Conservation (phyloP, 2,888 invertebrate genomes). For the Cryptocheilus praepositus region DNA sequence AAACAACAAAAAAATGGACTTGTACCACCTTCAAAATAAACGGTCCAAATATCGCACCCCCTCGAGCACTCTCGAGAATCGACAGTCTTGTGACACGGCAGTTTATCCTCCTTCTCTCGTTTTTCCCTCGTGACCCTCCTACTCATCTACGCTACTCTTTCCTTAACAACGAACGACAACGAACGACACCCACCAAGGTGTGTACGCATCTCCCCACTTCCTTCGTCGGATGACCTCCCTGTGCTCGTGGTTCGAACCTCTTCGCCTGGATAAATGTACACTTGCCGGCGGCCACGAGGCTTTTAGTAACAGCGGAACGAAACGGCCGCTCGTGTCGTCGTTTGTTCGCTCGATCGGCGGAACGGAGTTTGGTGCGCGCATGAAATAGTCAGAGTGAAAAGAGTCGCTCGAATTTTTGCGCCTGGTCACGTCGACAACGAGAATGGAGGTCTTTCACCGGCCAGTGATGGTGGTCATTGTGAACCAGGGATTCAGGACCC, state of each 20-base stretch:
- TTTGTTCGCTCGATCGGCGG: constrained; percentile 30
- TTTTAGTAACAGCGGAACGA: constrained; percentile 65
- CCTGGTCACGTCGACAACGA: neutral
- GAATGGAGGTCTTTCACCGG: constrained; percentile 61
- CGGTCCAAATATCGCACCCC: too few species aligned
- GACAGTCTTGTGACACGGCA: too few species aligned
- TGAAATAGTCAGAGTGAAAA: constrained; percentile 1
- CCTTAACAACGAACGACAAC: constrained; percentile 38
- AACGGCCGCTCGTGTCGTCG: constrained; percentile 38
- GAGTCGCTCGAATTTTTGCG: neutral
- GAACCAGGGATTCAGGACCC: constrained; percentile 46
- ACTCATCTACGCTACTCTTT: too few species aligned
- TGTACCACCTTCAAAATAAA: too few species aligned
- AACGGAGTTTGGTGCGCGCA: constrained; percentile 20
- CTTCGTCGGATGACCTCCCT: constrained; percentile 70
- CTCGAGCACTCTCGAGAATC: too few species aligned
- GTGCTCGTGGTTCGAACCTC: constrained; percentile 68
- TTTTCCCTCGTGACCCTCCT: too few species aligned
- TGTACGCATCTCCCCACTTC: constrained; percentile 56
- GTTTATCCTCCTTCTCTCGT: too few species aligned
- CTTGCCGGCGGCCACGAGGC: constrained; percentile 65
- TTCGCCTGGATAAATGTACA: constrained; percentile 73
- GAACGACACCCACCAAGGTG: constrained; percentile 57
- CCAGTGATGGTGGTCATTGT: constrained; percentile 54
- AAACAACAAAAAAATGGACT: too few species aligned